These are phyloP conservation scores for Onchidella celtica DNA, from an alignment of 2,888 invertebrate genomes.

Conservation along the genomic window DNA sequence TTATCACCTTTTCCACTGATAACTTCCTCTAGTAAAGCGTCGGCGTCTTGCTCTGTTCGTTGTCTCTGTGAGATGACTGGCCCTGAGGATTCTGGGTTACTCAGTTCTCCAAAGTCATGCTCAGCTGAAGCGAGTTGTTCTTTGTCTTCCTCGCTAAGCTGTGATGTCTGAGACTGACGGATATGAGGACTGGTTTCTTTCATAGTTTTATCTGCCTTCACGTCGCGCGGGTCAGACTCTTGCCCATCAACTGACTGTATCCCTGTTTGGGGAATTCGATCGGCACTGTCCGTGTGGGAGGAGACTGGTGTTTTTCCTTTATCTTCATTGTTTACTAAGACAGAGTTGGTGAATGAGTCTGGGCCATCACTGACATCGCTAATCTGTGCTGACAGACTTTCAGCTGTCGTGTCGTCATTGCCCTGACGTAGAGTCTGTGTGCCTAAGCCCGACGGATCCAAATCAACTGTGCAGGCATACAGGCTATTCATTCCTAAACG, in stretches of 20 bases:
- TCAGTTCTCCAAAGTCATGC: slow-evolving; percentile 19
- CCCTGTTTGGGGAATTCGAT: too few species aligned
- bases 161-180: not conserved
- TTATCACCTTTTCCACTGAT: slow-evolving; percentile 16
- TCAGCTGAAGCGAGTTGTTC: slow-evolving; percentile 29
- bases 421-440: too few species aligned
- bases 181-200: not conserved
- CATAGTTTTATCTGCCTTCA: not conserved
- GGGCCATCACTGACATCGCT: too few species aligned
- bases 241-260: not conserved
- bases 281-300: too few species aligned
- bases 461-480: too few species aligned
- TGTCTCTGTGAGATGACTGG: not conserved
- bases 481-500: too few species aligned
- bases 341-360: too few species aligned
- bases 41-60: slow-evolving; percentile 27
- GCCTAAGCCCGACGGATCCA: too few species aligned
- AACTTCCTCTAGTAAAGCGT: slow-evolving; percentile 35
- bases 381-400: too few species aligned
- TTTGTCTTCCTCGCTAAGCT: not conserved
- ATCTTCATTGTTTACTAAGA: too few species aligned
- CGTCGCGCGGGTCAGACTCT: not conserved
- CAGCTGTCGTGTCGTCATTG: slow-evolving; percentile 35
- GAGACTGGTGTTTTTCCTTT: too few species aligned
- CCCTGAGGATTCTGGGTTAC: not conserved